Evolutionary conservation across 2,888 invertebrate genomes (phyloP).

Genomic region (Lepidochitona cinerea): DNA sequence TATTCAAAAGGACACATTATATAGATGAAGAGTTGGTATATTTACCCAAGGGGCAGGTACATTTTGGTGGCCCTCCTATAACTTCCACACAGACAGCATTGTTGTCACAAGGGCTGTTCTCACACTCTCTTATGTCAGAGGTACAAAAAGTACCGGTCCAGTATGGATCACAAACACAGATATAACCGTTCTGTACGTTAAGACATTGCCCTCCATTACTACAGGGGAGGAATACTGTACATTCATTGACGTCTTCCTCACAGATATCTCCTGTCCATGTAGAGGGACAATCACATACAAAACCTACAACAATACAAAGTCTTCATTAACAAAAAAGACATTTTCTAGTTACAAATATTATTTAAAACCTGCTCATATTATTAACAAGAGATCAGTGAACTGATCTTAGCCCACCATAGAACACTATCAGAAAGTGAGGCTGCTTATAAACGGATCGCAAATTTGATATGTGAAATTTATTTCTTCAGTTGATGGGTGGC

Average conservation of each 20-base stretch:
- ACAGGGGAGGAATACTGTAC: constrained; percentile 32
- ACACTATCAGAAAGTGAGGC: too few relatives aligned
- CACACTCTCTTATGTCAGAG: constrained; percentile 41
- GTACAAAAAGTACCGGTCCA: constrained; percentile 47
- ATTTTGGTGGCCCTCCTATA: not conserved
- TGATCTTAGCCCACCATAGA: too few relatives aligned
- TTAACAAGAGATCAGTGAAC: too few relatives aligned
- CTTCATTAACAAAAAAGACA: too few relatives aligned
- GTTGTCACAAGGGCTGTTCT: constrained; percentile 45
- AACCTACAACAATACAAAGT: too few relatives aligned
- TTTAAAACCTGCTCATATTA: too few relatives aligned
- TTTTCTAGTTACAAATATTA: too few relatives aligned
- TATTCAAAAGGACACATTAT: too few relatives aligned
- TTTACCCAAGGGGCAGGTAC: not conserved
- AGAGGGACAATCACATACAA: constrained; percentile 37
- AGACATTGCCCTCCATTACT: constrained; percentile 79
- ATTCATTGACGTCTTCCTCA: constrained; percentile 38
- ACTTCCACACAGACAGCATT: constrained; percentile 45
- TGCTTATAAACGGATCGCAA: too few relatives aligned
- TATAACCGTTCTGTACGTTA: constrained; percentile 87
- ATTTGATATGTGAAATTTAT: too few relatives aligned
- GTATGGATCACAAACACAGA: constrained; percentile 81
- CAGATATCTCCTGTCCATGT: constrained; percentile 34
- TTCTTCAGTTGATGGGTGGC: too few relatives aligned
- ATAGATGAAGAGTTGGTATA: too few relatives aligned